Evolutionary conservation across 2,113 vertebrate species (phyloP).

Genomic region (Tupaia chinensis): DNA sequence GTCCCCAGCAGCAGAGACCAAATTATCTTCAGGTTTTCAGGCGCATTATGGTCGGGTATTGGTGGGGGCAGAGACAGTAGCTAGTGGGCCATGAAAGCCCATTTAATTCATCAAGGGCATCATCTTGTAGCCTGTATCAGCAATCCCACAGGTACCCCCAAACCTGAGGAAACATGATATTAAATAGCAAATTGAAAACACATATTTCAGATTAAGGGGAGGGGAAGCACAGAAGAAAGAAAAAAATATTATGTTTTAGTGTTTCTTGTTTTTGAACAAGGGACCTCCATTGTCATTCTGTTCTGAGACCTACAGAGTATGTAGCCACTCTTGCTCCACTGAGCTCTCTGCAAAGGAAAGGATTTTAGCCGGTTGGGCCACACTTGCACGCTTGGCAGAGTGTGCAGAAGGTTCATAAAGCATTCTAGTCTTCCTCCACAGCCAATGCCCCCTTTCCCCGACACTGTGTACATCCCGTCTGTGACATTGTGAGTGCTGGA

Average conservation of each 20-base stretch:
- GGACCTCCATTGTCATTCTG: background rate
- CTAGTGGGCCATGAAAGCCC: background rate
- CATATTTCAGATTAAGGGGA: background rate
- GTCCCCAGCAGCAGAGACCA: rapidly evolving
- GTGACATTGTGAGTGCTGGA: background rate
- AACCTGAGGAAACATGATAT: background rate
- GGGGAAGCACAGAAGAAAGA: background rate
- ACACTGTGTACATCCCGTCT: background rate
- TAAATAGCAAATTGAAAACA: background rate
- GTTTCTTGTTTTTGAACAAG: background rate
- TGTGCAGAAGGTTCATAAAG: background rate
- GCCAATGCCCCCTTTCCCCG: rapidly evolving
- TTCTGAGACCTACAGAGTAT: background rate
- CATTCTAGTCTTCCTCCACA: background rate
- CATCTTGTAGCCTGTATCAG: background rate
- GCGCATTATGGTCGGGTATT: background rate
- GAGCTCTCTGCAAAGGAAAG: background rate
- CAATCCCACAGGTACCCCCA: background rate
- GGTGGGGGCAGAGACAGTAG: background rate
- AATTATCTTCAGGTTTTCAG: background rate
- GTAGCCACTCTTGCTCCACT: background rate
- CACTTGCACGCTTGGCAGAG: background rate
- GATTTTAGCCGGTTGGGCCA: background rate
- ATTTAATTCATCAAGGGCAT: background rate
- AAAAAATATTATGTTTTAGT: background rate